Evolutionary conservation across 2,797 vertebrate species (phyloP).

Genomic region (Furcifer pardalis): DNA sequence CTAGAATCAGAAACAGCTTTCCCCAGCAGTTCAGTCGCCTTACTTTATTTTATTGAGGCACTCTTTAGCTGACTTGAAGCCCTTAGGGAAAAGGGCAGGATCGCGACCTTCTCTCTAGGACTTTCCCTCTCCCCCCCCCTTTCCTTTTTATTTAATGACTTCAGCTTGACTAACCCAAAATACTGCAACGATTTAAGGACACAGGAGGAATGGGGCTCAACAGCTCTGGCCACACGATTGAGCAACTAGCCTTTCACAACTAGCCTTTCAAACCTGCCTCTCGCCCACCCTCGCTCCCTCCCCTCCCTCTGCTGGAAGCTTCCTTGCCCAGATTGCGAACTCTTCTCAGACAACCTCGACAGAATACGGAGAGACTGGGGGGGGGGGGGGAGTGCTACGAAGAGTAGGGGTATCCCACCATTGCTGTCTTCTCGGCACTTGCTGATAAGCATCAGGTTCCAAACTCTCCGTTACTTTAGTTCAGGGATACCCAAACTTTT

Average conservation of each 20-base stretch:
- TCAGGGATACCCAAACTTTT: too few species aligned
- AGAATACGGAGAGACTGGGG: neutral
- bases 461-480: neutral
- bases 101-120: constrained; percentile 17
- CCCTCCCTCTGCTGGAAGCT: neutral
- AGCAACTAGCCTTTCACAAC: neutral
- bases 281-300: accelerated
- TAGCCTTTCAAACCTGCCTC: neutral
- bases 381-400: neutral
- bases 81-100: neutral
- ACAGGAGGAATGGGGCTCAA: constrained; percentile 4
- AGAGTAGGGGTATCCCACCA: neutral
- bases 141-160: constrained; percentile 22
- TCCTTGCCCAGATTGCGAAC: neutral
- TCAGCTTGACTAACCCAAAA: constrained; percentile 33
- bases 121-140: neutral
- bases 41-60: neutral
- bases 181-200: constrained; percentile 7
- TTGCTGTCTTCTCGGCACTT: neutral
- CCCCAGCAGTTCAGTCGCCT: neutral
- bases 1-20: neutral
- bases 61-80: neutral
- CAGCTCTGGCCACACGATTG: constrained; percentile 13
- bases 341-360: neutral
- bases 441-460: neutral